Conservation (phyloP, 2,888 invertebrate species). For the Athrips mouffetella region DNA sequence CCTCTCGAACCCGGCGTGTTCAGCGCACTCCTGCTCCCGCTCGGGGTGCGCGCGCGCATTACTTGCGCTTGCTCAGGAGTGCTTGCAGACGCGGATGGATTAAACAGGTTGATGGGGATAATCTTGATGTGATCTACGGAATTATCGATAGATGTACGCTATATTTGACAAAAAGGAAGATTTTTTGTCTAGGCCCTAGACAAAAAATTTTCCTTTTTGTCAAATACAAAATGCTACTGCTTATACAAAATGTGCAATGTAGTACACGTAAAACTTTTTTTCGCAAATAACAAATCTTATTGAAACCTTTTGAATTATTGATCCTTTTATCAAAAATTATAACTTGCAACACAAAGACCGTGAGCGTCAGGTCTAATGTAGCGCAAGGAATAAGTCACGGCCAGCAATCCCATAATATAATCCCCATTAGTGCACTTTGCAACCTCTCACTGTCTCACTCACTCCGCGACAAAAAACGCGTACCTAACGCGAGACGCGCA, state of each 20-base stretch:
- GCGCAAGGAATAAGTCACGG: conserved; percentile 47
- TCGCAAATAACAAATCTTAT: not conserved
- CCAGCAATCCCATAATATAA: conserved; percentile 57
- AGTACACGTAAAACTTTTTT: not conserved
- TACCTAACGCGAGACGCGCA: conserved; percentile 68
- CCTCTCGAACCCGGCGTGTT: not conserved
- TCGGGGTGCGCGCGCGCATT: not conserved
- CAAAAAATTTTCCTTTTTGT: too few relatives aligned
- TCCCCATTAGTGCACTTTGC: conserved; percentile 72
- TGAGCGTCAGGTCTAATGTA: conserved; percentile 18
- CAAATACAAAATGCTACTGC: too few relatives aligned
- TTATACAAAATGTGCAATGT: too few relatives aligned
- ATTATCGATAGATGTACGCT: too few relatives aligned
- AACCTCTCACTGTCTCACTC: conserved; percentile 51
- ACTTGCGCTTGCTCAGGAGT: not conserved
- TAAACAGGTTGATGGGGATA: not conserved
- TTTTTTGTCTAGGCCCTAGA: too few relatives aligned
- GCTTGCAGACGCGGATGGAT: not conserved
- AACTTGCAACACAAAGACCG: conserved; percentile 34
- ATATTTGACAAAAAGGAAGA: too few relatives aligned
- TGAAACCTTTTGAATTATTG: conserved; percentile 7
- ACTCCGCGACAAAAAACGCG: conserved; percentile 68
- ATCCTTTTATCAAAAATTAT: conserved; percentile 24
- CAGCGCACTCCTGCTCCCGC: not conserved
- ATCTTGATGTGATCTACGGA: too few relatives aligned